A percentile compares a stretch with the other conserved stretches of the same genome.
Evolutionary conservation across 1,140 invertebrate species (phyloP).

Genomic region (Thereuonema tuberculata): DNA sequence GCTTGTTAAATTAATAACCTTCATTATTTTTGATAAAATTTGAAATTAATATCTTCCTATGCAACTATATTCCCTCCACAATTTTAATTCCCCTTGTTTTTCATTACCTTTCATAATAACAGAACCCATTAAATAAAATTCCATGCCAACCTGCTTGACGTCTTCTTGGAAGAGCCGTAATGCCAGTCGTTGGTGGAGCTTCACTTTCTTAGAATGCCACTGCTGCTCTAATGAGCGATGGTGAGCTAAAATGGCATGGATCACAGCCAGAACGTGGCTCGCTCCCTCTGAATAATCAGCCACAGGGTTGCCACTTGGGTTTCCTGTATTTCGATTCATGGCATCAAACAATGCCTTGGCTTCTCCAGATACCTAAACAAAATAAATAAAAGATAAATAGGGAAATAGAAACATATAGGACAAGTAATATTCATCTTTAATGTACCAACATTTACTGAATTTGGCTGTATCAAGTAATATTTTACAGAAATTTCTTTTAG

Average conservation of each 20-base stretch:
- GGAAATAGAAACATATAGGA: no score
- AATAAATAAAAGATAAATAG: background rate
- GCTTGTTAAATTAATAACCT: no score
- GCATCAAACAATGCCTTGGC: slow-evolving; percentile 34
- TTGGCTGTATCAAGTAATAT: no score
- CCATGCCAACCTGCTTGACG: slow-evolving; percentile 39
- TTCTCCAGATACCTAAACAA: slow-evolving; percentile 31
- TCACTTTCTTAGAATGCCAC: slow-evolving; percentile 86
- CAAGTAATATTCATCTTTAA: no score
- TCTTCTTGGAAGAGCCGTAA: slow-evolving; percentile 89
- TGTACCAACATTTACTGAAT: no score
- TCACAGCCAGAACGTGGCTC: slow-evolving; percentile 38
- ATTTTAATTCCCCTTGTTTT: no score
- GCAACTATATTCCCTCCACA: no score
- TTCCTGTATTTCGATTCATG: slow-evolving; percentile 25
- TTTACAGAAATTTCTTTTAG: no score
- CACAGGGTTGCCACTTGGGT: slow-evolving; percentile 59
- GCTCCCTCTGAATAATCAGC: slow-evolving; percentile 85
- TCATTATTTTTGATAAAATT: no score
- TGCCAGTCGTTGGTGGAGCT: slow-evolving; percentile 83
- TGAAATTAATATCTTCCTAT: no score
- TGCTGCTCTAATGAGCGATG: slow-evolving; percentile 81
- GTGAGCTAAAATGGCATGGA: slow-evolving; percentile 79
- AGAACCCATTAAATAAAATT: no score
- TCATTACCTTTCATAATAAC: no score